Evolutionary conservation across 2,797 vertebrate species (phyloP).

Genomic region (Aselliscus stoliczkanus): DNA sequence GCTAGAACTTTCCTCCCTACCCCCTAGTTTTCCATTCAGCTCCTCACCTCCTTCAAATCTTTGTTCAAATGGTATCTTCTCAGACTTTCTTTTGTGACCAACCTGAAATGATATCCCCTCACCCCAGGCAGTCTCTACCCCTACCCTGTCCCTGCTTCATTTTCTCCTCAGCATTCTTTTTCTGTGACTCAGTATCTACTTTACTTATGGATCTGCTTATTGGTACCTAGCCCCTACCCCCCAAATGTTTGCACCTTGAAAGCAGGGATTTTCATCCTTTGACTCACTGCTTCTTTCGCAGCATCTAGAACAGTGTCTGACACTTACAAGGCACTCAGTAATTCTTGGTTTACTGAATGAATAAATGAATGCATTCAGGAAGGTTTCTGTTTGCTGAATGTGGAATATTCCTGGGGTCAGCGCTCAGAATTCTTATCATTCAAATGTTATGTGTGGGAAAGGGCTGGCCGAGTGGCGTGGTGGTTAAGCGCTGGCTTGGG

Average conservation of each 20-base stretch:
- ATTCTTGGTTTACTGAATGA: neutral
- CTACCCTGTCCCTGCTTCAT: too few species aligned
- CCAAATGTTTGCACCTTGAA: neutral
- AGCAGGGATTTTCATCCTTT: neutral
- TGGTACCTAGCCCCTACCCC: neutral
- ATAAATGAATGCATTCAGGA: neutral
- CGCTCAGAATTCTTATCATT: neutral
- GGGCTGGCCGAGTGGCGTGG: too few species aligned
- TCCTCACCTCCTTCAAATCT: neutral
- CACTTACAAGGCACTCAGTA: neutral
- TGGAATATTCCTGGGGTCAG: neutral
- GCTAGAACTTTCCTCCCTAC: neutral
- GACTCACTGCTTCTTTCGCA: neutral
- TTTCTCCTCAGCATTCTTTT: too few species aligned
- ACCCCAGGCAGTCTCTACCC: accelerated
- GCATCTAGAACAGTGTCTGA: neutral
- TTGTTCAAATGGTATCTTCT: neutral
- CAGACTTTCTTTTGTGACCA: neutral
- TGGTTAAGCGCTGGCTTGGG: too few species aligned
- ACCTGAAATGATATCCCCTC: neutral
- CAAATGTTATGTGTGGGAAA: neutral
- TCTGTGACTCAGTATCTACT: accelerated
- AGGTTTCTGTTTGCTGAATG: neutral
- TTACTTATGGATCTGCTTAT: accelerated
- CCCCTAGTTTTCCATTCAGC: accelerated